phyloP scores from a whole-genome alignment of 2,888 invertebrate genomes.

The Matsumyia berberina region DNA sequence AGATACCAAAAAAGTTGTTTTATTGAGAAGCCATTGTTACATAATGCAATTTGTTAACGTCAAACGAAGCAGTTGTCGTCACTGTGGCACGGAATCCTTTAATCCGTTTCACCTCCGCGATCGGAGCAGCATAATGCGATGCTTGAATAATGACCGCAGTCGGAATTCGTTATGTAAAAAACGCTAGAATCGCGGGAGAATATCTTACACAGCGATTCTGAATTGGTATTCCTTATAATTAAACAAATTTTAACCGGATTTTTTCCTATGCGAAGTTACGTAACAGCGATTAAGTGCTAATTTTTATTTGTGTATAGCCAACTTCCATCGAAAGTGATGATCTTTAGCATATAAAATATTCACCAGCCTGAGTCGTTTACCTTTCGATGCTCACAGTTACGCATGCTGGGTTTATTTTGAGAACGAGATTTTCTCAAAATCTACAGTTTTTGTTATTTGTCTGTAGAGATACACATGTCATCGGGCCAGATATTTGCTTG shows the following conservation, averaged over 20 bases:
- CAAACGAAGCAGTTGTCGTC: neutral
- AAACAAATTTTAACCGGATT: slow-evolving; percentile 38
- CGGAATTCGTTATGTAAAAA: neutral
- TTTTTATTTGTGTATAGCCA: neutral
- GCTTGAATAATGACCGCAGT: neutral
- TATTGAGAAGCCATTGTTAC: neutral
- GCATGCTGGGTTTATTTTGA: slow-evolving; percentile 30
- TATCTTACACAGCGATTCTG: slow-evolving; percentile 6
- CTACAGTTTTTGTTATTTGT: neutral
- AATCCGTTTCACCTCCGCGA: neutral
- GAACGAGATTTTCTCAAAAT: slow-evolving; percentile 43
- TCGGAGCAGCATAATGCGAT: neutral
- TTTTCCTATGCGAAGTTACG: slow-evolving; percentile 21
- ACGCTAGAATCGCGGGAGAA: neutral
- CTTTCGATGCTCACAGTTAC: slow-evolving; percentile 37
- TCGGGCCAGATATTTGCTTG: neutral
- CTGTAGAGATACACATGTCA: neutral
- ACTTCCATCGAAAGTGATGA: slow-evolving; percentile 30
- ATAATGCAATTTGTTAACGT: slow-evolving; percentile 8
- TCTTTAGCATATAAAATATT: slow-evolving; percentile 46
- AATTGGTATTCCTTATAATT: slow-evolving; percentile 19
- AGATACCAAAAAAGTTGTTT: neutral
- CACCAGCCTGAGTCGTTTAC: slow-evolving; percentile 54
- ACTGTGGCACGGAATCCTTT: neutral
- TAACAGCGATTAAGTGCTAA: slow-evolving; percentile 20